These are phyloP conservation scores for Halictus ligatus DNA, from an alignment of 2,888 invertebrate genomes.

Conservation along the genomic window DNA sequence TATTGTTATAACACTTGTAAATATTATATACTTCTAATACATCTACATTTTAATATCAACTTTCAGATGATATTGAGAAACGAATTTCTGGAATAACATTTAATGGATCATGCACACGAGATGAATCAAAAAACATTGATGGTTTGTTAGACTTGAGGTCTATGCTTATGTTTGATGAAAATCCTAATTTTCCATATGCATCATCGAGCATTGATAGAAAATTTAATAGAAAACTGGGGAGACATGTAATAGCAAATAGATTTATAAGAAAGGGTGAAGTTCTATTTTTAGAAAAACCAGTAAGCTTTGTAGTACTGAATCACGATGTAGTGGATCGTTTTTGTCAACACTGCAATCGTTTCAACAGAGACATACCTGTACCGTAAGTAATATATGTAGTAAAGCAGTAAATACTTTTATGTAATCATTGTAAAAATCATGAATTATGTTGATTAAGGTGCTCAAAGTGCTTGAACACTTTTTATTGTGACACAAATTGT, in stretches of 20 bases:
- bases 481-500: conserved; percentile 90
- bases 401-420: not conserved
- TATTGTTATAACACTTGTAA: not conserved
- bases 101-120: conserved; percentile 31
- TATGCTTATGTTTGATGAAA: conserved; percentile 84
- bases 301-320: conserved; percentile 90
- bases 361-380: conserved; percentile 85
- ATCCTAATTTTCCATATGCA: conserved; percentile 85
- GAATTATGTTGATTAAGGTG: conserved; percentile 86
- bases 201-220: conserved; percentile 86
- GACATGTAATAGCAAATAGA: conserved; percentile 88
- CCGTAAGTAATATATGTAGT: conserved; percentile 86
- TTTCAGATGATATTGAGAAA: conserved; percentile 74
- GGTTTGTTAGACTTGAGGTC: conserved; percentile 78
- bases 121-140: conserved; percentile 64
- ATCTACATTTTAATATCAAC: conserved; percentile 8
- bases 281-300: conserved; percentile 92
- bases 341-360: conserved; percentile 91
- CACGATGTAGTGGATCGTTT: conserved; percentile 84
- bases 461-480: conserved; percentile 87
- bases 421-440: not conserved
- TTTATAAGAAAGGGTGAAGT: conserved; percentile 88
- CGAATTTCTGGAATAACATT: conserved; percentile 75
- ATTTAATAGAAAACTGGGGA: conserved; percentile 86
- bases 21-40: not conserved